A percentile compares a stretch with the other conserved stretches of the same genome.
phyloP scores from a whole-genome alignment of 2,888 invertebrate species.

The Cabera pusaria region DNA sequence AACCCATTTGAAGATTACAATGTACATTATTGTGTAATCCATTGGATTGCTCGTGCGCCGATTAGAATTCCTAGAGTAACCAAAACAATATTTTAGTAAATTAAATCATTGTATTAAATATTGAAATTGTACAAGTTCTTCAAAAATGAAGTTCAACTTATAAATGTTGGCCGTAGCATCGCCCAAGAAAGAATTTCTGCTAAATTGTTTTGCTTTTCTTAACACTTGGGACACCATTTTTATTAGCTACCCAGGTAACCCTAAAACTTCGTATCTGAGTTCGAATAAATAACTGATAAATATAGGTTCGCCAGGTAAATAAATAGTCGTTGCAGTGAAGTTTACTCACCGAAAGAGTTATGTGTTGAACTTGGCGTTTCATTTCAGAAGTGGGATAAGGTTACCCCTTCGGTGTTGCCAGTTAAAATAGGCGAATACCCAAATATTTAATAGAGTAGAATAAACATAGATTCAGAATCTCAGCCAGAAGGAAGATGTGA shows the following conservation, averaged over 20 bases:
- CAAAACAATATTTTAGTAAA: too few species aligned
- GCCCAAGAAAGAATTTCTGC: too few species aligned
- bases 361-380: slow-evolving; percentile 20
- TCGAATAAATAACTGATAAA: slow-evolving; percentile 55
- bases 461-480: slow-evolving; percentile 26
- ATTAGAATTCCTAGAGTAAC: too few species aligned
- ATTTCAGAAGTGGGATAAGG: slow-evolving; percentile 16
- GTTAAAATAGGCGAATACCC: slow-evolving; percentile 19
- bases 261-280: slow-evolving; percentile 6
- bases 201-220: too few species aligned
- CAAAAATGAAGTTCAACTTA: too few species aligned
- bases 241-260: slow-evolving; percentile 2
- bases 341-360: slow-evolving; percentile 14
- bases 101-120: too few species aligned
- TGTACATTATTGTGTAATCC: too few species aligned
- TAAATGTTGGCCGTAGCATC: too few species aligned
- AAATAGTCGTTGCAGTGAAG: slow-evolving; percentile 33
- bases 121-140: too few species aligned
- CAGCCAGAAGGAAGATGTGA: slow-evolving; percentile 28
- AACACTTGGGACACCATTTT: slow-evolving; percentile 15
- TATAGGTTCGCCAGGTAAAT: slow-evolving; percentile 43
- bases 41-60: too few species aligned
- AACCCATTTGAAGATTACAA: too few species aligned
- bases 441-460: slow-evolving; percentile 29
- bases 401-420: slow-evolving; percentile 13